A percentile compares a stretch with the other conserved stretches of the same genome.
phyloP scores from a whole-genome alignment of 2,888 invertebrate genomes.

The Heliconius erato region DNA sequence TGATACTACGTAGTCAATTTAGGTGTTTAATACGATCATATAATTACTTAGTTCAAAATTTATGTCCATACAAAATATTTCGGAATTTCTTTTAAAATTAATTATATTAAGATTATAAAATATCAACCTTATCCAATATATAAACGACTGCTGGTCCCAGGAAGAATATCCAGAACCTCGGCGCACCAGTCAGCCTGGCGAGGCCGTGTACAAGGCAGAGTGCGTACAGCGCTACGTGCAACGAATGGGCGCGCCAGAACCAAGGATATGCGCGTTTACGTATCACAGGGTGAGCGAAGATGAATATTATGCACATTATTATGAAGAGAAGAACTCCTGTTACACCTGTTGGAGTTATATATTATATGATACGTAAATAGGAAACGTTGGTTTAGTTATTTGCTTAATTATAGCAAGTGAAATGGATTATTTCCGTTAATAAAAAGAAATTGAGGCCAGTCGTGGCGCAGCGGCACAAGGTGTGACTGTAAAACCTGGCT shows the following conservation, averaged over 20 bases:
- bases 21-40: too few species aligned
- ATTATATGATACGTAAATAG: background rate
- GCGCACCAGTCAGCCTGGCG: slow-evolving; percentile 95
- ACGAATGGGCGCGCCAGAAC: slow-evolving; percentile 97
- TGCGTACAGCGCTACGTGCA: slow-evolving; percentile 94
- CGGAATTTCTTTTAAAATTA: background rate
- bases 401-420: background rate
- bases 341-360: slow-evolving; percentile 85
- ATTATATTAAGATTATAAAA: background rate
- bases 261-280: slow-evolving; percentile 97
- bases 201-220: slow-evolving; percentile 95
- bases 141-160: slow-evolving; percentile 96
- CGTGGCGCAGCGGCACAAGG: too few species aligned
- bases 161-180: slow-evolving; percentile 97
- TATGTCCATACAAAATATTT: background rate
- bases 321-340: slow-evolving; percentile 95
- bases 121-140: slow-evolving; percentile 93
- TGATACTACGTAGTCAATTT: too few species aligned
- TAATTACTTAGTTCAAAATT: background rate
- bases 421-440: background rate
- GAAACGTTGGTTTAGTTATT: background rate
- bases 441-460: too few species aligned
- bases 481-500: too few species aligned
- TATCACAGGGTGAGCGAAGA: slow-evolving; percentile 97
- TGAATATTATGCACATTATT: slow-evolving; percentile 97